phyloP scores from a whole-genome alignment of 1,140 invertebrate species.

The Drosophila burlai region DNA sequence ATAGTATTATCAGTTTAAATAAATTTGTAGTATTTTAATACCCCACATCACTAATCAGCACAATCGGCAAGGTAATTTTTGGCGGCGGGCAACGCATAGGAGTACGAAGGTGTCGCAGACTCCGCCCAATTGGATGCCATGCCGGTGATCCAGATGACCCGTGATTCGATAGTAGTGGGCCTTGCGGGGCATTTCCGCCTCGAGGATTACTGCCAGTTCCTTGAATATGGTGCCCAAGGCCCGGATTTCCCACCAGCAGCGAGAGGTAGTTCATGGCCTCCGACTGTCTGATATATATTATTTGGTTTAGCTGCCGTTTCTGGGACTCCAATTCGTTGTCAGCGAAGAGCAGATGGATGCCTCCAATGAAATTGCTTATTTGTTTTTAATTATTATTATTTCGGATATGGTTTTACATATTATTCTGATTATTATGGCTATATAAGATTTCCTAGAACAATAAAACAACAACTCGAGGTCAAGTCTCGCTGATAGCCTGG shows the following conservation, averaged over 20 bases:
- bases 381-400: not conserved
- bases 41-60: too few species aligned
- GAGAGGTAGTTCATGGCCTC: too few species aligned
- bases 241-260: not conserved
- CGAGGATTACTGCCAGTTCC: constrained; percentile 35
- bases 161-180: constrained; percentile 62
- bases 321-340: too few species aligned
- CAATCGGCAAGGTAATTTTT: constrained; percentile 20
- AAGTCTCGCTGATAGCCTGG: not conserved
- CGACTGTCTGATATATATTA: too few species aligned
- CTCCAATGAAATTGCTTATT: not conserved
- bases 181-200: constrained; percentile 44
- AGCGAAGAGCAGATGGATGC: too few species aligned
- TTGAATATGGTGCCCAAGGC: constrained; percentile 47
- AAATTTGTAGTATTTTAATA: too few species aligned
- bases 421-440: not conserved
- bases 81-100: constrained; percentile 36
- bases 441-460: not conserved
- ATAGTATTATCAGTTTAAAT: too few species aligned
- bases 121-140: constrained; percentile 43
- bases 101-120: constrained; percentile 56
- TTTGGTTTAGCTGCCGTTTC: too few species aligned
- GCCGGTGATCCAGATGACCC: constrained; percentile 36
- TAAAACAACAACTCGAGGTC: not conserved
- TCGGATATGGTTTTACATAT: not conserved